These are phyloP conservation scores for Rhorus exstirpatorius DNA, from an alignment of 2,888 invertebrate species.

Conservation along the genomic window DNA sequence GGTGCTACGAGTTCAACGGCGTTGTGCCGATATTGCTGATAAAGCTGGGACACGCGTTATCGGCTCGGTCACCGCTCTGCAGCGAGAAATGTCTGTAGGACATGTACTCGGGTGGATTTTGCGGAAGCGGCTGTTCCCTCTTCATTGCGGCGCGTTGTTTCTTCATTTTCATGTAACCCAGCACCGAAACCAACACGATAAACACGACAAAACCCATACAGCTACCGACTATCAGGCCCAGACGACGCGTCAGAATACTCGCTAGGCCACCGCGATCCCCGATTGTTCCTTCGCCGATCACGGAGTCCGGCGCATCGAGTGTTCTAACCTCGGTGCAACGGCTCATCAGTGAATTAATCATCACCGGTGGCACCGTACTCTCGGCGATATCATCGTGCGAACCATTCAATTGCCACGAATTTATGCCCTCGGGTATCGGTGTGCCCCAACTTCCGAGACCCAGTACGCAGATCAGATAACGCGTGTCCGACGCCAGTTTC, in stretches of 20 bases:
- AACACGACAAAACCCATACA: constrained; percentile 95
- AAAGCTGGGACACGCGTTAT: constrained; percentile 84
- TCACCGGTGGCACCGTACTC: constrained; percentile 88
- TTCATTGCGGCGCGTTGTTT: constrained; percentile 93
- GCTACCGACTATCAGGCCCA: constrained; percentile 95
- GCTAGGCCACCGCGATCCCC: constrained; percentile 91
- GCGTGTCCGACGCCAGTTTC: constrained; percentile 92
- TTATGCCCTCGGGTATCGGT: constrained; percentile 87
- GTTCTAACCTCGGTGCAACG: constrained; percentile 93
- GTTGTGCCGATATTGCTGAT: constrained; percentile 84
- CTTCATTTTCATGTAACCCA: constrained; percentile 95
- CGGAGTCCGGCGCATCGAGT: constrained; percentile 90
- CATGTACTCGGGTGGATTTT: constrained; percentile 92
- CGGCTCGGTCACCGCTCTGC: constrained; percentile 88
- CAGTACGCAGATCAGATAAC: constrained; percentile 95
- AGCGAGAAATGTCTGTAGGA: constrained; percentile 92
- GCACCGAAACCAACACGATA: constrained; percentile 92
- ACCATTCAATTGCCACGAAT: constrained; percentile 81
- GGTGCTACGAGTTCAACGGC: constrained; percentile 84
- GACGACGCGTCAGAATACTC: constrained; percentile 92
- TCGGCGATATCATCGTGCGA: constrained; percentile 89
- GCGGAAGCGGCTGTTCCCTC: constrained; percentile 88
- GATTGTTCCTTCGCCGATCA: constrained; percentile 87
- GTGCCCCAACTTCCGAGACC: constrained; percentile 92
- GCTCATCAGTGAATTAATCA: constrained; percentile 91